These are phyloP conservation scores for Callipepla squamata DNA, from an alignment of 2,113 vertebrate species.

Conservation along the genomic window DNA sequence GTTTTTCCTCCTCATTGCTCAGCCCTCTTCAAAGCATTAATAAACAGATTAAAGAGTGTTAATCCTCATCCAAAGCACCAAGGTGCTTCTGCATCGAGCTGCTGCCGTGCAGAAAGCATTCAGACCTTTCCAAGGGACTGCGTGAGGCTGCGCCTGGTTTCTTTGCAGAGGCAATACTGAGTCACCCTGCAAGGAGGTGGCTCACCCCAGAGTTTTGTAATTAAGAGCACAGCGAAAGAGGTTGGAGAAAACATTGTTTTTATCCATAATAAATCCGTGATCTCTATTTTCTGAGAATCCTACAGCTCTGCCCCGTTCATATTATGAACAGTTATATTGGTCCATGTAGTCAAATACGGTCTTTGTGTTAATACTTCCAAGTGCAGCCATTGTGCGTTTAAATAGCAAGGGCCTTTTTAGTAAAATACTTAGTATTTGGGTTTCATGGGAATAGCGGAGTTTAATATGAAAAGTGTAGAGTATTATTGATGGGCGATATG, in stretches of 20 bases:
- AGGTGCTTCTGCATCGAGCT: neutral
- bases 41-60: slow-evolving; percentile 19
- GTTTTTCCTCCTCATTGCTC: slow-evolving; percentile 12
- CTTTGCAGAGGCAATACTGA: neutral
- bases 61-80: neutral
- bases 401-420: slow-evolving; percentile 7
- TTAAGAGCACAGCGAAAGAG: neutral
- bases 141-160: neutral
- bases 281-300: neutral
- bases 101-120: neutral
- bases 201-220: neutral
- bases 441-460: slow-evolving; percentile 28
- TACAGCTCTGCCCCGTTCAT: neutral
- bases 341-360: neutral
- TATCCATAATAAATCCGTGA: neutral
- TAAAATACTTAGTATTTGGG: slow-evolving; percentile 19
- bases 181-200: no score
- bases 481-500: slow-evolving; percentile 21
- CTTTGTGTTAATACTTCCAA: neutral
- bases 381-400: neutral
- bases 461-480: slow-evolving; percentile 20
- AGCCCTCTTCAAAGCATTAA: slow-evolving; percentile 16
- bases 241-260: neutral
- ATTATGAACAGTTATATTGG: neutral
- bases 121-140: neutral